phyloP scores from a whole-genome alignment of 2,113 vertebrate species.

The Bagarius yarrelli region DNA sequence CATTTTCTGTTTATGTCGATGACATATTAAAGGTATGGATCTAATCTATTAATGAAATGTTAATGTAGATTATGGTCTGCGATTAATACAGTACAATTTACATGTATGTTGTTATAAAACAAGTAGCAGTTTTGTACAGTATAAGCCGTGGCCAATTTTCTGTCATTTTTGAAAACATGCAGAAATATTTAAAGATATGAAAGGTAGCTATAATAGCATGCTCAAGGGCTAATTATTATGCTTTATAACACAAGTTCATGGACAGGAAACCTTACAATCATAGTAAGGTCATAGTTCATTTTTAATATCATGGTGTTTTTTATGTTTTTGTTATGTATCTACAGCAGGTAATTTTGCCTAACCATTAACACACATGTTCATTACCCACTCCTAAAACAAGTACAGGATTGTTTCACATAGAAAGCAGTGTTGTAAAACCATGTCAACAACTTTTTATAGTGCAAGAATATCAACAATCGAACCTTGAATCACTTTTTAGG shows the following conservation, averaged over 20 bases:
- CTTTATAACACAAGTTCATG: conserved; percentile 45
- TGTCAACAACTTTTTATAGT: background rate
- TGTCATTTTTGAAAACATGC: conserved; percentile 24
- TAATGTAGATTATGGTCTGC: background rate
- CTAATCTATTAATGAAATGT: background rate
- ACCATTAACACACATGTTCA: conserved; percentile 31
- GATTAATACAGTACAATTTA: background rate
- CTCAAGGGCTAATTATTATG: conserved; percentile 55
- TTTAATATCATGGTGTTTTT: too few relatives aligned
- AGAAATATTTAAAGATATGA: conserved; percentile 44
- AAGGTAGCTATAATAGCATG: conserved; percentile 52
- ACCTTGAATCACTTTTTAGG: too few relatives aligned
- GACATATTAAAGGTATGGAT: conserved; percentile 2
- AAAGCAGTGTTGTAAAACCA: background rate
- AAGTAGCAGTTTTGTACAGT: background rate
- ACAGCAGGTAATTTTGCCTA: conserved; percentile 51
- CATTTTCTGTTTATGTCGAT: background rate
- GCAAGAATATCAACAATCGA: background rate
- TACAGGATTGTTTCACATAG: conserved; percentile 3
- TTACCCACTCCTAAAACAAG: conserved; percentile 17
- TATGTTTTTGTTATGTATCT: conserved; percentile 43
- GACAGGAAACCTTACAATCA: conserved; percentile 53
- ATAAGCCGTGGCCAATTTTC: background rate
- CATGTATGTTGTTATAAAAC: background rate
- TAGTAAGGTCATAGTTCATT: conserved; percentile 58